Base-by-base conservation (phyloP, 2,113 vertebrate genomes). In the Melanerpes aurifrons region DNA sequence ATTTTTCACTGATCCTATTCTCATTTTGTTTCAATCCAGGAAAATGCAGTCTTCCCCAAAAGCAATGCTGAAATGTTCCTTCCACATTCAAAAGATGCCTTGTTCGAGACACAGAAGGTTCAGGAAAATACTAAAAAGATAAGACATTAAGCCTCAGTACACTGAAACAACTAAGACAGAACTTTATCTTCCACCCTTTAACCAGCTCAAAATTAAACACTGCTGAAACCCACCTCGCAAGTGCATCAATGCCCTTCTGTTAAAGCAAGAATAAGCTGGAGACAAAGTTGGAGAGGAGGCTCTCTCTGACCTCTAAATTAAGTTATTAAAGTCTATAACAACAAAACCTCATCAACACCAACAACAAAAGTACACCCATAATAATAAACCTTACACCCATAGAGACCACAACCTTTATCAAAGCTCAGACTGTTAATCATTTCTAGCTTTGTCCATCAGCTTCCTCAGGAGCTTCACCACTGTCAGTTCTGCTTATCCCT, bases 401-500 rank as follows among this genome's bases (percentile, higher is more conserved):
- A 71, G 73, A 77, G 93, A 91, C n/a, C 45, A 74, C 10, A 56
- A 56, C 31, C 18, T 90, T 72, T 89, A 54, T 75, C 37, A 86
- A 73, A 48, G n/a, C 47, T 89, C 77, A 78, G 58, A 75, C 3
- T 3, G 50, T 58, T 86, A 17, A 56, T n/a, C 12, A 37, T 47
- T 93, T 84, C 76, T 91, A 31, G 20, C 26, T 92, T 81, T 68
- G 54, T 75, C 80, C 77, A 76, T 72, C 53, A 69, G 79, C 35
- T 84, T 92, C 89, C 80, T 76, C 70, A 82, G 56, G 62, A 91
- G 77, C 20, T 35, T 94, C 6, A 12, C 35, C 86, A 82, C 19
- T 67, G 59, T 84, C 70, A 90, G 45, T 82, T 69, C 74, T 31
- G 26, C 77, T 87, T 94, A 95, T 88, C 93, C 58, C 86, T 90